These are phyloP conservation scores for Argyresthia albistria DNA, from an alignment of 2,888 invertebrate genomes.

Conservation along the genomic window DNA sequence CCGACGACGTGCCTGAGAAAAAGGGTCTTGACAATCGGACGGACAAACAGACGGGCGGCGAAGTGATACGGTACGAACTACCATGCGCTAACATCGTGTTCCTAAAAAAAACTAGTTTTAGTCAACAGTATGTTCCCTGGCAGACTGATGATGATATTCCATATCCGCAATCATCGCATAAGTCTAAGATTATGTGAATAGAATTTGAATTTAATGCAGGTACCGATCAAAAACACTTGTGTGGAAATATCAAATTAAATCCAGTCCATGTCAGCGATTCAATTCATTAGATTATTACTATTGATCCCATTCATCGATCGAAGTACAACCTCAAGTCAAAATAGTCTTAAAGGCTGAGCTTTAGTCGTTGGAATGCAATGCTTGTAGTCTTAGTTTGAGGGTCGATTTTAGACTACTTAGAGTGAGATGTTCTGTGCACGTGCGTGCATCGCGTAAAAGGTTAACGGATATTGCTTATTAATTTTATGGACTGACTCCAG, in stretches of 20 bases:
- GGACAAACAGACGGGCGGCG: too few relatives aligned
- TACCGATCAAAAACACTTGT: too few relatives aligned
- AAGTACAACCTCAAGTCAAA: constrained; percentile 13
- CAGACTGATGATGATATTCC: too few relatives aligned
- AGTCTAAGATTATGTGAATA: too few relatives aligned
- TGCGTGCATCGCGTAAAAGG: constrained; percentile 49
- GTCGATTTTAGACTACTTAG: constrained; percentile 15
- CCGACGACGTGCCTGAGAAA: too few relatives aligned
- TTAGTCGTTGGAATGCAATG: constrained; percentile 8
- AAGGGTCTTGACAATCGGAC: too few relatives aligned
- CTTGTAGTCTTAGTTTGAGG: neutral
- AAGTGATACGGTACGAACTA: too few relatives aligned
- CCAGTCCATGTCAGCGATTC: constrained; percentile 4
- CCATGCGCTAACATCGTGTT: too few relatives aligned
- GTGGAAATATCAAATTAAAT: constrained; percentile 2
- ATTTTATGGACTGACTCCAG: constrained; percentile 47
- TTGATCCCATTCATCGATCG: constrained; percentile 52
- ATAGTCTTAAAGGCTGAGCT: constrained; percentile 10
- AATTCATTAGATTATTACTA: constrained; percentile 17
- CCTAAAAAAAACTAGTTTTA: too few relatives aligned
- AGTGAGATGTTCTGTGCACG: constrained; percentile 25
- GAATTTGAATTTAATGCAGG: too few relatives aligned
- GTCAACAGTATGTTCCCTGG: too few relatives aligned
- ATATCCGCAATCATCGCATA: too few relatives aligned
- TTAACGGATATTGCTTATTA: constrained; percentile 64